Evolutionary conservation across 2,113 vertebrate genomes (phyloP).

Genomic region (Herpailurus yagouaroundi): DNA sequence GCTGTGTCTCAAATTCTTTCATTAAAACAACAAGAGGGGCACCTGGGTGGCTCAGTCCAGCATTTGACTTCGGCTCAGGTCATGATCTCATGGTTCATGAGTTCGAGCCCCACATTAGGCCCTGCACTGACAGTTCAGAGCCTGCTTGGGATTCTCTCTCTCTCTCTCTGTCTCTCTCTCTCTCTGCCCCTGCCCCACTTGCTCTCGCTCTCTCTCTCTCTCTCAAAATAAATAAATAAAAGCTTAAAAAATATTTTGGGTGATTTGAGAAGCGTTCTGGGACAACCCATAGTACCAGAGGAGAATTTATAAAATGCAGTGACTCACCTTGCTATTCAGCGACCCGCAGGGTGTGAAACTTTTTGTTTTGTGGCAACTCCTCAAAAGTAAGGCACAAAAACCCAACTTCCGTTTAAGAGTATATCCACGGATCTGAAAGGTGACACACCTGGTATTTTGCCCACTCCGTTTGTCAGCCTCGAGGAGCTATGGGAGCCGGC

Average conservation of each 20-base stretch:
- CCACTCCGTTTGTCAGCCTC: constrained; percentile 55
- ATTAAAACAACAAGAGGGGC: background rate
- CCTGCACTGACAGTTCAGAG: too few species aligned
- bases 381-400: constrained; percentile 30
- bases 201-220: too few species aligned
- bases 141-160: too few species aligned
- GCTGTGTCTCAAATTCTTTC: background rate
- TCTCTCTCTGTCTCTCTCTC: too few species aligned
- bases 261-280: background rate
- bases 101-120: too few species aligned
- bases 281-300: background rate
- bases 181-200: too few species aligned
- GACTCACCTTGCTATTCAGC: background rate
- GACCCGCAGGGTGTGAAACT: background rate
- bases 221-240: too few species aligned
- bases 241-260: background rate
- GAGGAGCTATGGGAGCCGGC: background rate
- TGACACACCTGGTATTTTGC: constrained; percentile 45
- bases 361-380: constrained; percentile 22
- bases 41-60: too few species aligned
- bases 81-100: too few species aligned
- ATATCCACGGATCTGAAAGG: background rate
- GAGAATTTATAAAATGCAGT: background rate
- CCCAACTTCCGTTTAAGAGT: constrained; percentile 12
- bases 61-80: too few species aligned